Conservation (phyloP, 1,140 invertebrate genomes). For the Nasonia vitripennis region DNA sequence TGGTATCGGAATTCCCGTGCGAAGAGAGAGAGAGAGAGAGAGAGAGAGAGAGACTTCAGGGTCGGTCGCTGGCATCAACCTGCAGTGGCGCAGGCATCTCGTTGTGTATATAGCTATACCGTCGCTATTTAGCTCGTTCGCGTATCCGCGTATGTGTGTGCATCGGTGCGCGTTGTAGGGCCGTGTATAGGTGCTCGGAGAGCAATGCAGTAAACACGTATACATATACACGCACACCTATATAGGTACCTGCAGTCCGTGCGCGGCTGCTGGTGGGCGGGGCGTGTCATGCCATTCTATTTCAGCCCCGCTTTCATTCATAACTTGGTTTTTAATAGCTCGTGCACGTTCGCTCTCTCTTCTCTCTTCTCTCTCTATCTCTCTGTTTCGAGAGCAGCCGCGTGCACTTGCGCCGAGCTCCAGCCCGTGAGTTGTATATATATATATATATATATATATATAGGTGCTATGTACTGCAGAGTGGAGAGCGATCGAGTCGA, state of each 20-base stretch:
- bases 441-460: not conserved
- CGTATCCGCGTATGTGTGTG: not conserved
- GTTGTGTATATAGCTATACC: not conserved
- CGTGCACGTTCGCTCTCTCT: conserved; percentile 43
- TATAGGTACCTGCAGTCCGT: conserved; percentile 37
- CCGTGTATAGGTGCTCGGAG: not conserved
- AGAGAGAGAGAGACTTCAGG: conserved; percentile 34
- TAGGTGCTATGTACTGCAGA: not conserved
- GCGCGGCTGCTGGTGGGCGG: conserved; percentile 67
- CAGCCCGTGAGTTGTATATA: not conserved
- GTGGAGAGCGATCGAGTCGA: not conserved
- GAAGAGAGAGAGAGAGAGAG: not conserved
- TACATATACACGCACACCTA: conserved; percentile 34
- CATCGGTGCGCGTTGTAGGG: not conserved
- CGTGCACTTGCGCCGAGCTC: conserved; percentile 55
- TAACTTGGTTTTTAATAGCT: conserved; percentile 74
- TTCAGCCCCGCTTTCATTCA: conserved; percentile 74
- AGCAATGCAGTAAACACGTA: conserved; percentile 53
- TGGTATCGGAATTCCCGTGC: conserved; percentile 8
- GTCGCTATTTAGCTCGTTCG: conserved; percentile 7
- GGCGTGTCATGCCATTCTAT: conserved; percentile 72
- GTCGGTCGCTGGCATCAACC: conserved; percentile 59
- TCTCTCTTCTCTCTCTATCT: conserved; percentile 49
- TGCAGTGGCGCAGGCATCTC: conserved; percentile 45
- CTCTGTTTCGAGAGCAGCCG: conserved; percentile 44